Percentiles rank a stretch among this genome's conserved stretches.
These are phyloP conservation scores for Pachyramphus minor DNA, from an alignment of 2,113 vertebrate species.

Conservation along the genomic window DNA sequence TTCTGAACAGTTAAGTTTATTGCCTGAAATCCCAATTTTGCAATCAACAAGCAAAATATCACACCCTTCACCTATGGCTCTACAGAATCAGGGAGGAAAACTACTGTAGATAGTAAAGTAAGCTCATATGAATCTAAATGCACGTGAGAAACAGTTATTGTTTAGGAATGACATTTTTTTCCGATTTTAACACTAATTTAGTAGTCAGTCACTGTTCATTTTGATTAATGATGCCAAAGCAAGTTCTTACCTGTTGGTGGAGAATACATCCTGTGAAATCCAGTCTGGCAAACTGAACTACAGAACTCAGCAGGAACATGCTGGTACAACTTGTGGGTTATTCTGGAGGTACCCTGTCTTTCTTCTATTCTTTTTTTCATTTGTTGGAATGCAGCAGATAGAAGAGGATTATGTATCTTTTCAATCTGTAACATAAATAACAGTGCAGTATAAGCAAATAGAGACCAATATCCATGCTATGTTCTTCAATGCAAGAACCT, in stretches of 20 bases:
- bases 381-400: conserved; percentile 70
- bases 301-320: conserved; percentile 79
- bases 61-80: not conserved
- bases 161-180: not conserved
- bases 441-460: not conserved
- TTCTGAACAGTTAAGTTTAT: not conserved
- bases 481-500: not conserved
- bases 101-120: not conserved
- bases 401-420: conserved; percentile 70
- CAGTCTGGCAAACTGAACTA: conserved; percentile 70
- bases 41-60: not conserved
- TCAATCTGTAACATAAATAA: conserved; percentile 74
- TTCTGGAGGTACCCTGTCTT: not conserved
- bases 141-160: not conserved
- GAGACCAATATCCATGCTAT: not conserved
- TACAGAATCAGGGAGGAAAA: not conserved
- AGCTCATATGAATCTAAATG: not conserved
- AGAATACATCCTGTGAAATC: conserved; percentile 82
- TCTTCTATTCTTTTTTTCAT: conserved; percentile 56
- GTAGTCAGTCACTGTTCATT: not conserved
- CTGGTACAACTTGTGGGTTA: conserved; percentile 72
- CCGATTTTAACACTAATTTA: not conserved
- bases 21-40: not conserved
- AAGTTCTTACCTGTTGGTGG: conserved; percentile 72
- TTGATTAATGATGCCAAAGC: not conserved